A percentile compares a stretch with the other conserved stretches of the same genome.
Conservation (phyloP, 2,888 invertebrate genomes). For the Stenolophus ochropezus region DNA sequence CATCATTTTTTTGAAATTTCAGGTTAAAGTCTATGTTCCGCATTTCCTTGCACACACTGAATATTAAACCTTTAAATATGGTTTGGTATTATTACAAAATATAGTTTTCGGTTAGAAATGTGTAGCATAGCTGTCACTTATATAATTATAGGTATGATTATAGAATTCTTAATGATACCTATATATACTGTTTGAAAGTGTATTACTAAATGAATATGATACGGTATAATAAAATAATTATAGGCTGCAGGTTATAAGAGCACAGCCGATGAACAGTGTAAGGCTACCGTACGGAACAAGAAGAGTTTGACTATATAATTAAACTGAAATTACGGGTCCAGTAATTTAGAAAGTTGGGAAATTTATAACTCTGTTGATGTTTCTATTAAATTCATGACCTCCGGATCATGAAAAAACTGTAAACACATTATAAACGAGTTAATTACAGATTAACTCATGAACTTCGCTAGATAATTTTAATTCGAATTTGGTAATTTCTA, state of each 20-base stretch:
- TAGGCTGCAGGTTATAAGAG: not conserved
- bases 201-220: not conserved
- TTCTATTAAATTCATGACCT: conserved; percentile 25
- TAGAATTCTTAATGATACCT: too few relatives aligned
- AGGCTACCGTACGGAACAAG: not conserved
- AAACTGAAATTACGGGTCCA: conserved; percentile 1
- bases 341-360: conserved; percentile 26
- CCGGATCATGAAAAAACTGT: conserved; percentile 1
- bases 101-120: too few relatives aligned
- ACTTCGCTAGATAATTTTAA: conserved; percentile 9
- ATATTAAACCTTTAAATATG: too few relatives aligned
- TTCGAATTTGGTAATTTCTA: conserved; percentile 23
- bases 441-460: conserved; percentile 29
- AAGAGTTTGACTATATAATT: conserved; percentile 17
- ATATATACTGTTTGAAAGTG: not conserved
- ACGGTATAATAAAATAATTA: not conserved
- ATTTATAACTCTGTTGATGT: conserved; percentile 28
- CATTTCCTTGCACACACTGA: too few relatives aligned
- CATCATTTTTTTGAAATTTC: too few relatives aligned
- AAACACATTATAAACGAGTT: conserved; percentile 19
- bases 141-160: too few relatives aligned
- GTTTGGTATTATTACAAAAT: too few relatives aligned
- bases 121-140: too few relatives aligned
- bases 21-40: too few relatives aligned
- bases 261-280: not conserved